These are phyloP conservation scores for Pardalotus punctatus DNA, from an alignment of 2,113 vertebrate species.

Conservation along the genomic window DNA sequence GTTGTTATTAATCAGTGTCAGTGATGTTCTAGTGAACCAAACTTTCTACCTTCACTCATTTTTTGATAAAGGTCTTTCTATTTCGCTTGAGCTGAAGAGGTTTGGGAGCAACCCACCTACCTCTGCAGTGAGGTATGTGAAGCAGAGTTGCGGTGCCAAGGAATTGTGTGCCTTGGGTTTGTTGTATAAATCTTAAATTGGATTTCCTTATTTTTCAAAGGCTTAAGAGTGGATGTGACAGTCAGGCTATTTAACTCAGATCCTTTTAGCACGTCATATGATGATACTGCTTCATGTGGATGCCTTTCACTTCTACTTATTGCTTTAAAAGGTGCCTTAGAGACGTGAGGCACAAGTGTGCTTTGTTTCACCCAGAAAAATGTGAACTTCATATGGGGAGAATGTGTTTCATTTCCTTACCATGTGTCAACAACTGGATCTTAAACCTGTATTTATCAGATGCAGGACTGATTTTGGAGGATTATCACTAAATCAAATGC, in stretches of 20 bases:
- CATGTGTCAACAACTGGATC: constrained; percentile 50
- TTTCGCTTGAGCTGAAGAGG: neutral
- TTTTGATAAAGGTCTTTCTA: neutral
- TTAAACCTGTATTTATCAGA: constrained; percentile 50
- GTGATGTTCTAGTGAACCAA: neutral
- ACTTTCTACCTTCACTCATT: neutral
- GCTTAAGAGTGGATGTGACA: neutral
- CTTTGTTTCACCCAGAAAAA: constrained; percentile 58
- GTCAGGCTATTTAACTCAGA: neutral
- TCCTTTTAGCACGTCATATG: neutral
- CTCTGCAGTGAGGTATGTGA: neutral
- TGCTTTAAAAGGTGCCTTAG: neutral
- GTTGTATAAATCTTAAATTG: neutral
- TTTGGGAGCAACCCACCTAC: neutral
- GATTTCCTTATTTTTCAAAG: constrained; percentile 19
- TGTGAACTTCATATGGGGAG: constrained; percentile 45
- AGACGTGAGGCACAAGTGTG: neutral
- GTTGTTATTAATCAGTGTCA: neutral
- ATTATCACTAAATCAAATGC: constrained; percentile 57
- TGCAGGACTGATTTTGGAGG: constrained; percentile 35
- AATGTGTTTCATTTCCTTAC: constrained; percentile 68
- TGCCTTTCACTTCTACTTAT: neutral
- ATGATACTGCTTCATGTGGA: neutral
- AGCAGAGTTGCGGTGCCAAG: neutral
- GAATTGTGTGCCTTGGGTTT: neutral